Conservation (phyloP, 2,888 invertebrate genomes). For the Neria commutata region DNA sequence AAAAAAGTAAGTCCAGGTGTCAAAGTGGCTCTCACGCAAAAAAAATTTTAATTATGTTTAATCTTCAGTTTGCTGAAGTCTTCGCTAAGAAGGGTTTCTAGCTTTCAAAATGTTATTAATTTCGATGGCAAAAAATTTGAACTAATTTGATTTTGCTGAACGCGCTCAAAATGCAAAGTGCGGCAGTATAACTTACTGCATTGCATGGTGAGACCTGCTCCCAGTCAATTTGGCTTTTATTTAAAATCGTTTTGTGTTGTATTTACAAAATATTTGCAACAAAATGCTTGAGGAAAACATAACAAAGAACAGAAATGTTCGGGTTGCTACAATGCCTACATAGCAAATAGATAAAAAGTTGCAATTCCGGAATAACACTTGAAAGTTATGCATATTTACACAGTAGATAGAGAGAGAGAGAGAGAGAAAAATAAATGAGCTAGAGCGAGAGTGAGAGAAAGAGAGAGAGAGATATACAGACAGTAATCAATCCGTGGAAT, state of each 20-base stretch:
- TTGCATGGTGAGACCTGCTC: slow-evolving; percentile 50
- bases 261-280: slow-evolving; percentile 27
- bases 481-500: no score
- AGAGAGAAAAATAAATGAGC: slow-evolving; percentile 13
- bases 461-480: slow-evolving; percentile 28
- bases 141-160: no score
- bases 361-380: slow-evolving; percentile 61
- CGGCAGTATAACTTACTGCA: slow-evolving; percentile 27
- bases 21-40: slow-evolving; percentile 30
- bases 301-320: slow-evolving; percentile 6
- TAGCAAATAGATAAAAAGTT: slow-evolving; percentile 23
- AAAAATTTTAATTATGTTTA: slow-evolving; percentile 19
- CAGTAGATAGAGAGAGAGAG: slow-evolving; percentile 23
- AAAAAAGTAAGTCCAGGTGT: slow-evolving; percentile 35
- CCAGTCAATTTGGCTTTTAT: slow-evolving; percentile 44
- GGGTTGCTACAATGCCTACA: slow-evolving; percentile 10
- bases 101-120: no score
- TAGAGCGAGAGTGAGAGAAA: slow-evolving; percentile 14
- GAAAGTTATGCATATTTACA: slow-evolving; percentile 59
- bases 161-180: slow-evolving; percentile 33
- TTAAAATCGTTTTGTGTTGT: slow-evolving; percentile 24
- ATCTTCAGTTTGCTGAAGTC: no score
- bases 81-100: no score
- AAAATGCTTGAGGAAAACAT: slow-evolving; percentile 28
- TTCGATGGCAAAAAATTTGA: no score